Conservation (phyloP, 2,888 invertebrate genomes). For the Idaea aversata region DNA sequence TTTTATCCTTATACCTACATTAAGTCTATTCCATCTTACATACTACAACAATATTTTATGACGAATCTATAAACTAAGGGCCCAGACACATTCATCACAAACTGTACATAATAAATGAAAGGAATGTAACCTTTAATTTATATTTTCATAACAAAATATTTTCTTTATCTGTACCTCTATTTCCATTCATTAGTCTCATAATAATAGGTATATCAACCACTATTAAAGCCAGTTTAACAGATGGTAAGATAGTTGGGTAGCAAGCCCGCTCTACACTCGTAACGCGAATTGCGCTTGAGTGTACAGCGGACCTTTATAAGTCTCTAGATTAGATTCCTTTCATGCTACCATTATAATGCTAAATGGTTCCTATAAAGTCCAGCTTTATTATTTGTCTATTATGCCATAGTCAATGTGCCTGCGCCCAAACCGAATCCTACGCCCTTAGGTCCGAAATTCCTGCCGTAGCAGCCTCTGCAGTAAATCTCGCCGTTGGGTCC, state of each 20-base stretch:
- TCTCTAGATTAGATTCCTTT: slow-evolving; percentile 67
- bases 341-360: slow-evolving; percentile 58
- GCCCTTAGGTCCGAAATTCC: slow-evolving; percentile 93
- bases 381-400: slow-evolving; percentile 70
- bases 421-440: slow-evolving; percentile 95
- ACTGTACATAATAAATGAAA: slow-evolving; percentile 74
- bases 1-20: slow-evolving; percentile 60
- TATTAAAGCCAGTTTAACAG: slow-evolving; percentile 79
- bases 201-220: slow-evolving; percentile 67
- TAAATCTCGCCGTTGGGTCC: slow-evolving; percentile 96
- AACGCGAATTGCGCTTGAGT: slow-evolving; percentile 26
- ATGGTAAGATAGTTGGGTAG: slow-evolving; percentile 73
- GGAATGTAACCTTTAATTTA: slow-evolving; percentile 81
- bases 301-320: slow-evolving; percentile 15
- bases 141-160: slow-evolving; percentile 75
- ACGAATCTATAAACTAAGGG: slow-evolving; percentile 79
- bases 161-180: slow-evolving; percentile 42
- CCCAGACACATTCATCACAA: slow-evolving; percentile 78
- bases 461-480: slow-evolving; percentile 94
- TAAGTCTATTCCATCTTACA: slow-evolving; percentile 66
- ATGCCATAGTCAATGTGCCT: slow-evolving; percentile 93
- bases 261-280: slow-evolving; percentile 24
- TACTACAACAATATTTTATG: slow-evolving; percentile 70
- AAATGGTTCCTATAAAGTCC: slow-evolving; percentile 67
- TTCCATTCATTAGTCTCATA: slow-evolving; percentile 69